Base-by-base conservation (phyloP, 2,888 invertebrate species). In the Plusia festucae region DNA sequence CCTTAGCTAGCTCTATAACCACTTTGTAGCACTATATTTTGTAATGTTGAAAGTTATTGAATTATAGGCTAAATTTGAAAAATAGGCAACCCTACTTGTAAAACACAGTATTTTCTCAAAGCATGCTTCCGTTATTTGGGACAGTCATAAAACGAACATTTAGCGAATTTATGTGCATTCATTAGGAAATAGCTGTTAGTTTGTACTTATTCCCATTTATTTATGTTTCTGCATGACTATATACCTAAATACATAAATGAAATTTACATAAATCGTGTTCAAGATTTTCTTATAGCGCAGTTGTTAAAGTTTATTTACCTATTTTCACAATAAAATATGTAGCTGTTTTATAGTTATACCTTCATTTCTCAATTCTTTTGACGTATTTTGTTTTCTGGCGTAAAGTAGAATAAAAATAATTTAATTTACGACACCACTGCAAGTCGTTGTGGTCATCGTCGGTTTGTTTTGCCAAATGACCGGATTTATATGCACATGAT, bases 121-220 rank as follows among this genome's bases (percentile, higher is more conserved):
- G 20, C 22, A 24, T 24, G 24, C 16, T 34, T 34, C 15, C n/a
- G 24, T 59, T n/a, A 60, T 68, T 55, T 34, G n/a, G 16, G 40
- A 55, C n/a, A 11, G 1, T 27, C 16, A 51, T 68, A 52, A 58
- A 66, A 57, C 18, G 46, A 46, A 46, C 20, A 16, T 27, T 46
- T 57, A n/a, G 20, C 6, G 59, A 54, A 24, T 58, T 18, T 32
- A 16, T 4, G 18, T 24, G 15, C 46, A 20, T 68, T 49, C 59
- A 32, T 20, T 52, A 32, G 22, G 15, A 15, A 52, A 11, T 51
- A 52, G 15, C 24, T 15, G 22, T 22, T 24, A 4, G 24, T 24
- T 52, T 20, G 7, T 24, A 15, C 52, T 22, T 52, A 52, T 52
- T 24, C 22, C 24, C 24, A 20, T 49, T 40, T 40, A 40, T 40